Base-by-base conservation (phyloP, 1,140 invertebrate genomes). In the Drosophila pachea region DNA sequence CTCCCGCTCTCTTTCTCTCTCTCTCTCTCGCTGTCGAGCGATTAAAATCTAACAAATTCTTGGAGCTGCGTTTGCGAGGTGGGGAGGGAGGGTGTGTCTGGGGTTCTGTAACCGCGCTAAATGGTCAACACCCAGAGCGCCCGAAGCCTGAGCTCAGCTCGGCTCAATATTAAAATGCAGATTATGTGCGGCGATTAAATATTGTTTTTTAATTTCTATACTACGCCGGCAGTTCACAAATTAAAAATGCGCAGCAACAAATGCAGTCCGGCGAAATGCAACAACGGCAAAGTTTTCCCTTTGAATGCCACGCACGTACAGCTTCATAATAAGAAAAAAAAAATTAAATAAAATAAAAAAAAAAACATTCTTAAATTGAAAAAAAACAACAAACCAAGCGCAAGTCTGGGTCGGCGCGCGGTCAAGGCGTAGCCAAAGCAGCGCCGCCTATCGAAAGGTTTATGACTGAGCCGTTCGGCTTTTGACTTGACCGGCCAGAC, bases 121-220 rank as follows among this genome's bases (percentile, higher is more conserved):
- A 76, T 86, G 81, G 81, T 84, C 81, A 84, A 84, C 81, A 86
- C 81, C 81, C 81, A 76, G 72, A 32, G 47, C 38, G 62, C 71
- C 70, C 32, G 40, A n/a, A 55, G 76, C 58, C 47, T 59, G 61
- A 68, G 35, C 66, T 31, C 4, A 31, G 29, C n/a, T n/a, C 32
- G 33, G 9, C 71, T 78, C 62, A 50, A 62, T 86, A 52, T 84
- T 84, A 77, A 86, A 84, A 84, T 84, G 76, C 81, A 86, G 81
- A 84, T 84, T 86, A 86, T 84, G 81, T 84, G 76, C 81, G 81
- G 74, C 74, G 81, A 84, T 84, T 84, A 84, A 84, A 84, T 84
- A 84, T 84, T 84, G 76, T 73, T 84, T 83, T 86, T 86, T 84
- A 79, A 86, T 86, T 84, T 79, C 81, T 71, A 70, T 54, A 22